Evolutionary conservation across 2,113 vertebrate genomes (phyloP), one percentile per base, ranked within the genome.

Genomic region (Synchiropus splendidus): DNA sequence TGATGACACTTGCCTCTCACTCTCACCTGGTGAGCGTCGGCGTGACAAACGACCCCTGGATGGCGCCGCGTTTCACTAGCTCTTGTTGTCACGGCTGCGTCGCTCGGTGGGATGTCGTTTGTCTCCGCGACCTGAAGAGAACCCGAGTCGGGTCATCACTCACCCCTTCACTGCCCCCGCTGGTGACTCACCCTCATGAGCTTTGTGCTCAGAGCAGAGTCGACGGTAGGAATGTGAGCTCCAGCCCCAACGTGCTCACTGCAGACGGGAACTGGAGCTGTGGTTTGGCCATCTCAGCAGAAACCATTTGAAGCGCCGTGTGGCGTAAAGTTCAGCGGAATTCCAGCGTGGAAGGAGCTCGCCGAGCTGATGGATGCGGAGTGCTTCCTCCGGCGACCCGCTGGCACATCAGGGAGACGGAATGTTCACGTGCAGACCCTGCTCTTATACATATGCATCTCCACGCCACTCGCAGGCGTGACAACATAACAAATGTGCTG

Each of bases 401-500:
- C 34, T 35, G 6, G 38, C 31, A 18, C 39, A 61, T 53, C 36
- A 39, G 39, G 46, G 33, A 39, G 31, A 5, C 33, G 18, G 34
- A 46, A 50, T 44, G 36, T 39, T 30, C 6, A 34, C 18, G 32
- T 31, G 8, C 30, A 16, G 31, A 5, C 13, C 35, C 18, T 48
- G 42, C 21, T 42, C 51, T 62, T 36, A 70, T 65, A 50, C 52
- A 61, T 70, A 64, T 62, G 43, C 57, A 57, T 50, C 48, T 30
- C 12, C 37, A 43, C 32, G 39, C 17, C 10, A 16, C 17, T 51
- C 1, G 17, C 33, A 14, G 42, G 31, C 32, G 12, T 41, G 68
- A 70, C 63, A 70, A 51, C 51, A 75, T 80, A 77, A 80, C 75
- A 75, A 80, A 77, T 82, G 77, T 70, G 71, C 67, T 42, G 61